Conservation (phyloP, 2,113 vertebrate genomes). For the Cryptoleucopteryx plumbea region DNA sequence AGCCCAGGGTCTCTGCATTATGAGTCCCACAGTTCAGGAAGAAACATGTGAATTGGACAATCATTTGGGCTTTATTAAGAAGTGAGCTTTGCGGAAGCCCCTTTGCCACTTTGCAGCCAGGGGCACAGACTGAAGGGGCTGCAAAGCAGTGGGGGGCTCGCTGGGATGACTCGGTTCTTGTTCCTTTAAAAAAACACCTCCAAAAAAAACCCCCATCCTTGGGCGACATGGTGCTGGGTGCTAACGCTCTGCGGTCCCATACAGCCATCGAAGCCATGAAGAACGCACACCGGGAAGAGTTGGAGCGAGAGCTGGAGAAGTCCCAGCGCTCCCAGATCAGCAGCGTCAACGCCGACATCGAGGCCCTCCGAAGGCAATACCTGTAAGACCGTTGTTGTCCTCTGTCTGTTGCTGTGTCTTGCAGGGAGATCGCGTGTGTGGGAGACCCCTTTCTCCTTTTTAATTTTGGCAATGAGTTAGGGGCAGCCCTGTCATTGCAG, state of each 20-base stretch:
- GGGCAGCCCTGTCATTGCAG: accelerated
- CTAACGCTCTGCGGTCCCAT: neutral
- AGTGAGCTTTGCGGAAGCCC: neutral
- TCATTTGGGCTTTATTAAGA: neutral
- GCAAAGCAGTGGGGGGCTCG: accelerated
- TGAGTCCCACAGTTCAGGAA: neutral
- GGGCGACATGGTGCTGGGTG: neutral
- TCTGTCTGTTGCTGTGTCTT: neutral
- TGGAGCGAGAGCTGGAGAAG: conserved; percentile 87
- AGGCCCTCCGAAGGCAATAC: conserved; percentile 88
- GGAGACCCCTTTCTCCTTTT: neutral
- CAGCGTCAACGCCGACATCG: conserved; percentile 88
- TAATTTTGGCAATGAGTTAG: neutral
- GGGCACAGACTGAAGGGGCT: neutral
- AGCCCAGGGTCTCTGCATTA: neutral
- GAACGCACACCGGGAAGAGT: conserved; percentile 93
- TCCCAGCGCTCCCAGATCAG: conserved; percentile 90
- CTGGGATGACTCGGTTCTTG: accelerated
- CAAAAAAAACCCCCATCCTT: accelerated
- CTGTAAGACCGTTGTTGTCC: conserved; percentile 65
- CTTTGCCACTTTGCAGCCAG: neutral
- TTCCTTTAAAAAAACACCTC: neutral
- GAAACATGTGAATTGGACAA: neutral
- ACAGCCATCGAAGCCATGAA: conserved; percentile 98
- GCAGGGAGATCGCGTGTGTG: accelerated